Conservation (phyloP, 2,113 vertebrate species). For the Stigmatopora nigra region DNA sequence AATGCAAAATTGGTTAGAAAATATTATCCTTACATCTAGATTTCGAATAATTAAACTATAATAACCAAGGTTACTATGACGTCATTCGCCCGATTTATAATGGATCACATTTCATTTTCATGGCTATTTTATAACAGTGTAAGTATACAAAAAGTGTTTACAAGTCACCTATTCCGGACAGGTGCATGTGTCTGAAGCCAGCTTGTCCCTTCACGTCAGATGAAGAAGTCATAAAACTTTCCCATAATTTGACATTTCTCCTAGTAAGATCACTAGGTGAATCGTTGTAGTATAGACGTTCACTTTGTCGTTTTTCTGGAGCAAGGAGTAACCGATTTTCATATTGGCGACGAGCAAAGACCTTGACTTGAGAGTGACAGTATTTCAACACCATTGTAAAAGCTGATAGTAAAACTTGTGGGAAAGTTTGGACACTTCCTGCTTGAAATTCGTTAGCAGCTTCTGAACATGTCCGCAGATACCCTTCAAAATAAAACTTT, state of each 20-base stretch:
- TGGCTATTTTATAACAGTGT: not conserved
- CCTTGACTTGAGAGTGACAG: not conserved
- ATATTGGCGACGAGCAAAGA: not conserved
- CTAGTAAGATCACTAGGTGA: not conserved
- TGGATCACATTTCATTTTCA: not conserved
- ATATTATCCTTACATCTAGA: not conserved
- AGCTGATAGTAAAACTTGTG: not conserved
- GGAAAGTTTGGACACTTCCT: conserved; percentile 2
- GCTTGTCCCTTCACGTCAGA: not conserved
- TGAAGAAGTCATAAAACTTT: not conserved
- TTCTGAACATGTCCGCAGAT: not conserved
- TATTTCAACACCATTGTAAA: conserved; percentile 30
- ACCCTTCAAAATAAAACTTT: not conserved
- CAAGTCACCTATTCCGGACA: conserved; percentile 1
- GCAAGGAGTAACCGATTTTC: not conserved
- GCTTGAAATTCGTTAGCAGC: not conserved
- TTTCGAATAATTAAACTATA: not conserved
- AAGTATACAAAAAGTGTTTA: too few relatives aligned
- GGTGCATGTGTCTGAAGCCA: not conserved
- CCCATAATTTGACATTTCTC: too few relatives aligned
- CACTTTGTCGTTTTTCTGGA: not conserved
- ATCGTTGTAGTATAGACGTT: not conserved
- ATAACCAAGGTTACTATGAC: not conserved
- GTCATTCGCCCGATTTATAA: not conserved
- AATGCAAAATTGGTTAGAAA: too few relatives aligned